A percentile compares a stretch with the other conserved stretches of the same genome.
Evolutionary conservation across 2,888 invertebrate species (phyloP).

Genomic region (Ophion costatus): DNA sequence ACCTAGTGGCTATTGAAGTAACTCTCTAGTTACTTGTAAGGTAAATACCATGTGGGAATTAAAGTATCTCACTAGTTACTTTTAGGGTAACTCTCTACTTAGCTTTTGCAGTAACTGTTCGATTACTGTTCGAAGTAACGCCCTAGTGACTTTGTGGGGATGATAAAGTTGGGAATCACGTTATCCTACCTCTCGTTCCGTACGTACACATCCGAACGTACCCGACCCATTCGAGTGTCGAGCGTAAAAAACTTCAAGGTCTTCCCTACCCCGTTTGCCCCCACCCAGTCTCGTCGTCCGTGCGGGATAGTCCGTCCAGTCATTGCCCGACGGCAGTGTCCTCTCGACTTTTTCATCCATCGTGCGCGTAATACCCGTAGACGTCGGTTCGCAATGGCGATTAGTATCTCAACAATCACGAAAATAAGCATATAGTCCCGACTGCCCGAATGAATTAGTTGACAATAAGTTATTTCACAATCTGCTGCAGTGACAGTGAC

Average conservation of each 20-base stretch:
- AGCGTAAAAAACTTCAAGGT: neutral
- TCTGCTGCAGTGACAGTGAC: constrained; percentile 83
- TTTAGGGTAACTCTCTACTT: too few relatives aligned
- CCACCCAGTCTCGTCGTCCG: neutral
- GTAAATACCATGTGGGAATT: too few relatives aligned
- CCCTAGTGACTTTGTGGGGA: neutral
- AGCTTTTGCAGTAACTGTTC: too few relatives aligned
- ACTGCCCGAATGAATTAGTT: constrained; percentile 18
- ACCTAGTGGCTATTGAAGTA: too few relatives aligned
- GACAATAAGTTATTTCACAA: constrained; percentile 75
- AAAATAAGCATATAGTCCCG: constrained; percentile 43
- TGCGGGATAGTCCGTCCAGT: constrained; percentile 26
- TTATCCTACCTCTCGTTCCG: neutral
- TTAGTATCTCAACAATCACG: constrained; percentile 29
- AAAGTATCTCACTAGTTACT: too few relatives aligned
- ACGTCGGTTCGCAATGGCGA: constrained; percentile 54
- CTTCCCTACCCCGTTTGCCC: neutral
- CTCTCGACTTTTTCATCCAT: constrained; percentile 27
- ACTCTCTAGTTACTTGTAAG: too few relatives aligned
- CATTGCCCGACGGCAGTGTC: constrained; percentile 55
- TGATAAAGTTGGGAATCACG: neutral
- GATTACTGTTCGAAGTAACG: too few relatives aligned
- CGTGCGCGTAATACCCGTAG: neutral
- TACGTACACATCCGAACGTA: neutral
- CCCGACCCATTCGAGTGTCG: neutral